These are phyloP conservation scores for Cheumatopsyche charites DNA, from an alignment of 1,140 invertebrate genomes.

Conservation along the genomic window DNA sequence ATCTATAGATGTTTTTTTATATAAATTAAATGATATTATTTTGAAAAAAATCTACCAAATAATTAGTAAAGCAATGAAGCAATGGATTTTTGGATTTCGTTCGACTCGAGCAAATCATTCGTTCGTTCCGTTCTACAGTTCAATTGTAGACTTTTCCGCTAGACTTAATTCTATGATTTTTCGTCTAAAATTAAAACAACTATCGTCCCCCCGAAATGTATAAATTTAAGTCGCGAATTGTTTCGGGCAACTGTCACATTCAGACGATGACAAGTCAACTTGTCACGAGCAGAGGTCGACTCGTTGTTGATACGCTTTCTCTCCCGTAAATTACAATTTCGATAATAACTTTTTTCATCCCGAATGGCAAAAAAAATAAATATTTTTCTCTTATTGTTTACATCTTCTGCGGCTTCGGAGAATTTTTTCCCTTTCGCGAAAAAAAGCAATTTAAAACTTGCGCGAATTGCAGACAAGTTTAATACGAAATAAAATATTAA, in stretches of 20 bases:
- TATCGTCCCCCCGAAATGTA: constrained; percentile 15
- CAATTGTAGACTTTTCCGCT: too few species aligned
- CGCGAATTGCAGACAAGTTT: constrained; percentile 16
- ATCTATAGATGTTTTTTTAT: too few species aligned
- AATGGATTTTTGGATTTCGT: too few species aligned
- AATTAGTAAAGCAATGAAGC: too few species aligned
- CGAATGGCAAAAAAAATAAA: neutral
- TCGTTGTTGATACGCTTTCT: constrained; percentile 23
- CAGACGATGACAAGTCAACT: constrained; percentile 20
- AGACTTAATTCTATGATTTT: too few species aligned
- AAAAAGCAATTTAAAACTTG: constrained; percentile 25
- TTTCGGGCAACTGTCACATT: constrained; percentile 2
- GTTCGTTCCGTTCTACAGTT: too few species aligned
- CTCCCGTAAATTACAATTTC: constrained; percentile 16
- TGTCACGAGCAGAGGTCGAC: neutral
- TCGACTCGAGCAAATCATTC: too few species aligned
- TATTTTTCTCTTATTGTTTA: neutral
- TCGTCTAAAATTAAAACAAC: neutral
- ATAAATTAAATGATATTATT: too few species aligned
- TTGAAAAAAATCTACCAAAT: too few species aligned
- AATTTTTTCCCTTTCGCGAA: constrained; percentile 6
- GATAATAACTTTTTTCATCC: constrained; percentile 16
- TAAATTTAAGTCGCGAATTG: constrained; percentile 16
- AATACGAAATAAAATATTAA: constrained; percentile 3
- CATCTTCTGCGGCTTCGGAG: neutral